phyloP scores from a whole-genome alignment of 2,797 vertebrate species.

The Petrocephalus schoutedeni region DNA sequence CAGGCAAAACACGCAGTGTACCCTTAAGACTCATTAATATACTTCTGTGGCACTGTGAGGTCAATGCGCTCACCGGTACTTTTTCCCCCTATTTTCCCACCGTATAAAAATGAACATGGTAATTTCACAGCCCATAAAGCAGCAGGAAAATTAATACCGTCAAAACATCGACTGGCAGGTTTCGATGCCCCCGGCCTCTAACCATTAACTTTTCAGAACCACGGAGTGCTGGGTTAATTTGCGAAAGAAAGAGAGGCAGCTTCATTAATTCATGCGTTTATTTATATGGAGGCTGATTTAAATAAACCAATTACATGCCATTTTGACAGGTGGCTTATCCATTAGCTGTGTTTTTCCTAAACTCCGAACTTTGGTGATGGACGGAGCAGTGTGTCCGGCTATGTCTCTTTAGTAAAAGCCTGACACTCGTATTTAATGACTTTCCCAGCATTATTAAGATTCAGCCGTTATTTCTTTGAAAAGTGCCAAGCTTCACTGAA shows the following conservation, averaged over 20 bases:
- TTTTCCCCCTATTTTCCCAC: background rate
- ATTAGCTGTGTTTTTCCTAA: background rate
- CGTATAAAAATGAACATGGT: background rate
- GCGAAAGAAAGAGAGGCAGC: background rate
- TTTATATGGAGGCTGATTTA: conserved; percentile 21
- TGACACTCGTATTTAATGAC: background rate
- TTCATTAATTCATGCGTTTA: conserved; percentile 23
- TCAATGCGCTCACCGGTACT: background rate
- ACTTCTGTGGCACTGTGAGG: background rate
- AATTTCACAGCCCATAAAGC: conserved; percentile 22
- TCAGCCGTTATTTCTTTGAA: background rate
- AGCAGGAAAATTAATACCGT: conserved; percentile 12
- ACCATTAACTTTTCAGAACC: conserved; percentile 21
- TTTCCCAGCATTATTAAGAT: background rate
- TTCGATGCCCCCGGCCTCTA: background rate
- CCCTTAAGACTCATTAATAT: background rate
- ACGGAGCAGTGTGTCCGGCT: background rate
- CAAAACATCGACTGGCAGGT: background rate
- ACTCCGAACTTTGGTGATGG: background rate
- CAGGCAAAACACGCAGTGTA: background rate
- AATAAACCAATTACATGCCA: conserved; percentile 27
- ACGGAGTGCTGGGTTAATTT: conserved; percentile 1
- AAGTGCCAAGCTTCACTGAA: background rate
- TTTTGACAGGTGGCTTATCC: conserved; percentile 17
- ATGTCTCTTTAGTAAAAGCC: background rate